A percentile compares a stretch with the other conserved stretches of the same genome.
Evolutionary conservation across 2,888 invertebrate genomes (phyloP).

Genomic region (Syrista parreyssii): DNA sequence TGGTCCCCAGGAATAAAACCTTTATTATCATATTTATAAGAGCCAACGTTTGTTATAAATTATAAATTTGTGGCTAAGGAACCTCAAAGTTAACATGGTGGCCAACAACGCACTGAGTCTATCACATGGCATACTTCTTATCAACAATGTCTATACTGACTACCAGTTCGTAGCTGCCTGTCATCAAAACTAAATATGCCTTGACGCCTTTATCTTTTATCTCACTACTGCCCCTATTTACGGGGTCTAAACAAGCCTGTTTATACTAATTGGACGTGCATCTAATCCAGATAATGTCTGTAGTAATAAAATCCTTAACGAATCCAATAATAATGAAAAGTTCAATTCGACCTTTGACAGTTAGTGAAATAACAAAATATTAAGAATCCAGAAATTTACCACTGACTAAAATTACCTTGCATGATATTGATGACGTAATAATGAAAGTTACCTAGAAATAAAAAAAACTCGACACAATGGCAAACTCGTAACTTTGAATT

Average conservation of each 20-base stretch:
- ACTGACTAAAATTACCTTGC: not conserved
- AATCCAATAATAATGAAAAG: not conserved
- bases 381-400: not conserved
- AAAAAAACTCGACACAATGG: not conserved
- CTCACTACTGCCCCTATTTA: conserved; percentile 16
- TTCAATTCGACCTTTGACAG: not conserved
- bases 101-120: not conserved
- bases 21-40: not conserved
- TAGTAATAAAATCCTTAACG: not conserved
- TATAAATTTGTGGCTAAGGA: not conserved
- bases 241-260: conserved; percentile 5
- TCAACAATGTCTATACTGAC: conserved; percentile 8
- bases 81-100: not conserved
- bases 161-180: conserved; percentile 12
- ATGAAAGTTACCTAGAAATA: not conserved
- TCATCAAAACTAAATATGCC: conserved; percentile 17
- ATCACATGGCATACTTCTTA: not conserved
- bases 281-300: conserved; percentile 14
- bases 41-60: not conserved
- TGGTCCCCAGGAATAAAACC: not conserved
- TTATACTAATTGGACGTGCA: conserved; percentile 16
- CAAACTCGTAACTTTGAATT: not conserved
- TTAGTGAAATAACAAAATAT: not conserved
- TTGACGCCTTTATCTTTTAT: conserved; percentile 12
- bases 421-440: not conserved